These are phyloP conservation scores for Aphidius colemani DNA, from an alignment of 2,888 invertebrate genomes.

Conservation along the genomic window DNA sequence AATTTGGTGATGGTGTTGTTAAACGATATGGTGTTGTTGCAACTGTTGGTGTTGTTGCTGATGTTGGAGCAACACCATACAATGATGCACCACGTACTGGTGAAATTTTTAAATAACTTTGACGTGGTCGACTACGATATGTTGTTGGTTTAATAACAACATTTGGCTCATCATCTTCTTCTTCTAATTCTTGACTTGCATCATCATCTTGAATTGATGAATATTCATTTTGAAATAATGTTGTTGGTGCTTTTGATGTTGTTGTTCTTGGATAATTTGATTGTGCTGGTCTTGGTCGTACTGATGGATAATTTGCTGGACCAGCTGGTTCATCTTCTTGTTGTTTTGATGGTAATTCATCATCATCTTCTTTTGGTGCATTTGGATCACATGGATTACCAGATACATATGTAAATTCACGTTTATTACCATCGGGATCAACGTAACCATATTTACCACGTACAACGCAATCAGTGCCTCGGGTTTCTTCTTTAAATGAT, in stretches of 20 bases:
- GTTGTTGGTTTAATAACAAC: slow-evolving; percentile 59
- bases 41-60: slow-evolving; percentile 64
- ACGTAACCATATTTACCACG: slow-evolving; percentile 86
- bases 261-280: slow-evolving; percentile 59
- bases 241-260: slow-evolving; percentile 66
- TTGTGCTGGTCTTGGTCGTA: slow-evolving; percentile 61
- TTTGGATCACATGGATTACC: slow-evolving; percentile 87
- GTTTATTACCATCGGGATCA: slow-evolving; percentile 83
- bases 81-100: slow-evolving; percentile 46
- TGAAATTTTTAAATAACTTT: slow-evolving; percentile 45
- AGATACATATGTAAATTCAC: slow-evolving; percentile 85
- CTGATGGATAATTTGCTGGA: slow-evolving; percentile 69
- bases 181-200: slow-evolving; percentile 67
- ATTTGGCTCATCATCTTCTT: slow-evolving; percentile 66
- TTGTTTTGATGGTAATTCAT: slow-evolving; percentile 59
- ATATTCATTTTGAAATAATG: slow-evolving; percentile 75
- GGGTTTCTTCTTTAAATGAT: slow-evolving; percentile 84
- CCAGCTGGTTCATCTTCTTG: slow-evolving; percentile 63
- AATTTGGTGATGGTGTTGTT: slow-evolving; percentile 65
- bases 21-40: slow-evolving; percentile 57
- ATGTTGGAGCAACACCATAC: slow-evolving; percentile 50
- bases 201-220: slow-evolving; percentile 57
- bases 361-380: slow-evolving; percentile 69
- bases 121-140: slow-evolving; percentile 57
- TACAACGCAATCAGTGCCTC: slow-evolving; percentile 84